These are phyloP conservation scores for Rhabdomys dilectus DNA, from an alignment of 2,113 vertebrate species.

Conservation along the genomic window DNA sequence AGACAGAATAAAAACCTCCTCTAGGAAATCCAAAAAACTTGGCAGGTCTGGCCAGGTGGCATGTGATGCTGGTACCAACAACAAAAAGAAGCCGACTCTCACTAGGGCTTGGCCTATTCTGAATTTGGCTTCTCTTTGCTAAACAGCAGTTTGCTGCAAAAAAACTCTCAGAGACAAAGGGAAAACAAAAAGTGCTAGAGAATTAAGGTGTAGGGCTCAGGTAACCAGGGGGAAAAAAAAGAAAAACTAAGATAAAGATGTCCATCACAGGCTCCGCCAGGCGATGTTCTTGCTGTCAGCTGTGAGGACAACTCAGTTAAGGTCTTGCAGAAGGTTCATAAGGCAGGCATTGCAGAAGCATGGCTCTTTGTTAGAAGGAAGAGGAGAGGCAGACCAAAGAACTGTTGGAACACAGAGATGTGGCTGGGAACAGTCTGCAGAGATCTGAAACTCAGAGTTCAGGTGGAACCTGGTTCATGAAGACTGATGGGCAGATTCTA, in stretches of 20 bases:
- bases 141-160: conserved; percentile 87
- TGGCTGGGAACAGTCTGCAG: not conserved
- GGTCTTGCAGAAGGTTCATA: conserved; percentile 53
- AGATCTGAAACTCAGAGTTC: not conserved
- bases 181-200: conserved; percentile 80
- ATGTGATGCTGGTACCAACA: conserved; percentile 85
- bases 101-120: conserved; percentile 84
- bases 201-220: conserved; percentile 78
- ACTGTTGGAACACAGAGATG: not conserved
- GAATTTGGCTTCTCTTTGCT: conserved; percentile 84
- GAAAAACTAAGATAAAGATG: conserved; percentile 62
- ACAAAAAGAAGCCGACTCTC: conserved; percentile 88
- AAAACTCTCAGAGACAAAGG: conserved; percentile 86
- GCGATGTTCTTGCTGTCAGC: conserved; percentile 50
- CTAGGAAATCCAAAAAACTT: conserved; percentile 90
- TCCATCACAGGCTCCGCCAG: conserved; percentile 64
- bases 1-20: conserved; percentile 89
- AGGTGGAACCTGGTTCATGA: not conserved
- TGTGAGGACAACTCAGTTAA: conserved; percentile 61
- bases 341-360: conserved; percentile 4
- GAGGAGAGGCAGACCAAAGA: not conserved
- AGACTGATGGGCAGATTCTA: not conserved
- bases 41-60: conserved; percentile 88
- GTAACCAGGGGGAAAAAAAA: not conserved
- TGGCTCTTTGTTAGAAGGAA: conserved; percentile 48